These are phyloP conservation scores for Euzophera pinguis DNA, from an alignment of 2,888 invertebrate genomes.

Conservation along the genomic window DNA sequence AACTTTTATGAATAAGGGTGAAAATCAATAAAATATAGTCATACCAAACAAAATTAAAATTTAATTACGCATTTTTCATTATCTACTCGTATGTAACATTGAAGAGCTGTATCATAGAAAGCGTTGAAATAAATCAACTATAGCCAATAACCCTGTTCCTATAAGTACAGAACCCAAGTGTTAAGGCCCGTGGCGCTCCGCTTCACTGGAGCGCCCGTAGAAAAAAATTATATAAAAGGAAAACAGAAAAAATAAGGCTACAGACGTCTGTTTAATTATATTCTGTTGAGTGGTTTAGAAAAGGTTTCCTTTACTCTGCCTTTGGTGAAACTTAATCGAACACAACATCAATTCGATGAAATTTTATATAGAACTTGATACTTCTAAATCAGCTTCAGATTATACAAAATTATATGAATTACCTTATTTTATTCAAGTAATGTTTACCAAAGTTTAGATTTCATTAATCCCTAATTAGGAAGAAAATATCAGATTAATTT, in stretches of 20 bases:
- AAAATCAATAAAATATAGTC: too few relatives aligned
- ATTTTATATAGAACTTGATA: too few relatives aligned
- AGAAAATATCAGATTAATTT: neutral
- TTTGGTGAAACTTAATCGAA: constrained; percentile 9
- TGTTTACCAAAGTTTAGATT: neutral
- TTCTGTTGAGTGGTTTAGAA: constrained; percentile 24
- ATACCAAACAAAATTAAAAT: too few relatives aligned
- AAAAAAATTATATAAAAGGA: constrained; percentile 40
- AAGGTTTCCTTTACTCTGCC: constrained; percentile 21
- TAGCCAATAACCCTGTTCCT: constrained; percentile 16
- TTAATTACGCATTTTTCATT: too few relatives aligned
- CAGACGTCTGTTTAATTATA: constrained; percentile 38
- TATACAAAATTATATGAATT: too few relatives aligned
- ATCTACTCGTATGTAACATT: too few relatives aligned
- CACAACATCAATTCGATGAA: neutral
- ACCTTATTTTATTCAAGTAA: too few relatives aligned
- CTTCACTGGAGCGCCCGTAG: constrained; percentile 39
- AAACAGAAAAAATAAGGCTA: constrained; percentile 37
- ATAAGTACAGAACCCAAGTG: constrained; percentile 12
- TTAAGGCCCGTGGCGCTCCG: constrained; percentile 30
- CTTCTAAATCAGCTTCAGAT: neutral
- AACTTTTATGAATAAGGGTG: too few relatives aligned
- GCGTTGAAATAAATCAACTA: neutral
- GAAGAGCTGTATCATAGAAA: neutral
- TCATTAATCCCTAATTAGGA: neutral